Base-by-base conservation (phyloP, 2,113 vertebrate genomes). In the Nannobrachium achirus region DNA sequence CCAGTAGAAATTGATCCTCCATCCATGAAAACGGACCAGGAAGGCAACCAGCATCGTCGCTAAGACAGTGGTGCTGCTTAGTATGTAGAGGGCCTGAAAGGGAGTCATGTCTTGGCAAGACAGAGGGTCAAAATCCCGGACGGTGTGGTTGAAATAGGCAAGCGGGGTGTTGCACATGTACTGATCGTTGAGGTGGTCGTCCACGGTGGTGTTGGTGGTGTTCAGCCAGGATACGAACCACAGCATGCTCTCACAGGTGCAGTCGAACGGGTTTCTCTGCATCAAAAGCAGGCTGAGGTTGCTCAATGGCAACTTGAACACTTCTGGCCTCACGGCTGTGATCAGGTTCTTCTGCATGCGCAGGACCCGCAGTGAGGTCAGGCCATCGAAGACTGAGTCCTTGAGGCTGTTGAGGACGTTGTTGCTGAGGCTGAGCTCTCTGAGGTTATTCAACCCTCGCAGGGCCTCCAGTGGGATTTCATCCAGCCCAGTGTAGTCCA, bases 221-320 rank as follows among this genome's bases (percentile, higher is more conserved):
- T 98, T 97, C 25, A 98, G 87, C 97, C 96, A 98, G 0, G 71
- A 89, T 13, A 92, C 89, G 69, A 98, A 99, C 98, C 98, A 99
- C 66, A 94, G 71, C 39, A 98, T 96, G 79, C 96, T 97, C 79
- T 97, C 96, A 73, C 98, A 99, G 0, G 98, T 99, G 75, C 98
- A 99, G 50, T 99, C 97, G 64, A 97, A 99, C 0, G 98, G 97
- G 74, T 99, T 99, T 61, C 83, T 93, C 60, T 88, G 83, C 94
- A 99, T 94, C 49, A 90, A 66, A 14, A 99, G 90, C 63, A 60
- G 49, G 38, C 69, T 92, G 59, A 99, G 76, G 72, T 91, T 95
- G 69, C 76, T 83, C 79, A 97, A 84, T 11, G 88, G 91, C 10
- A 73, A 73, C n/a, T 83, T 78, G 53, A 98, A 99, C 15, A 96